These are phyloP conservation scores for Nebria ingens DNA, from an alignment of 1,140 invertebrate species.

Conservation along the genomic window DNA sequence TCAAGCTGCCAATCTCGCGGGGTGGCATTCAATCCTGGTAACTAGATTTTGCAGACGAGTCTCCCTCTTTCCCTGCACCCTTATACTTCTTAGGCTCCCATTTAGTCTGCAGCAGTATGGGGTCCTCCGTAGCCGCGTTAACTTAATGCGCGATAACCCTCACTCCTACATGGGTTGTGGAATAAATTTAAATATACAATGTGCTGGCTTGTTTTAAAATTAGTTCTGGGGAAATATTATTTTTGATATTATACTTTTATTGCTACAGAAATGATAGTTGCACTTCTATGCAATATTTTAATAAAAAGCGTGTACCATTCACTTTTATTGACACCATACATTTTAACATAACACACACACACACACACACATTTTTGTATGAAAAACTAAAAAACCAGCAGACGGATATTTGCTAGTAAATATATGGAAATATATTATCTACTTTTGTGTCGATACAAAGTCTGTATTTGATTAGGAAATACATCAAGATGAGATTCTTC, in stretches of 20 bases:
- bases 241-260: too few relatives aligned
- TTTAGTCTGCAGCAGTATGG: background rate
- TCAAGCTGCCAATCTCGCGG: background rate
- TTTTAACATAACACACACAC: too few relatives aligned
- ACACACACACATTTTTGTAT: too few relatives aligned
- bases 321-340: too few relatives aligned
- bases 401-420: too few relatives aligned
- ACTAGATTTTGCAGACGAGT: background rate
- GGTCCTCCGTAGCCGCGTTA: too few relatives aligned
- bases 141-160: background rate
- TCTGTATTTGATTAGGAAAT: background rate
- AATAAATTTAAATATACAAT: constrained; percentile 8
- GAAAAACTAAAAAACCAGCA: too few relatives aligned
- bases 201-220: constrained; percentile 1
- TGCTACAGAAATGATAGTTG: too few relatives aligned
- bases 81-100: background rate
- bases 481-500: background rate
- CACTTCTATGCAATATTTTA: too few relatives aligned
- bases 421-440: too few relatives aligned
- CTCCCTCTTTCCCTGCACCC: background rate
- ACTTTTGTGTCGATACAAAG: too few relatives aligned
- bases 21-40: background rate
- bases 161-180: background rate
- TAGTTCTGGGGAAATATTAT: background rate
- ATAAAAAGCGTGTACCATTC: too few relatives aligned